Percentiles rank a stretch among this genome's conserved stretches.
Conservation (phyloP, 2,888 invertebrate species). For the Drosophila mimica region DNA sequence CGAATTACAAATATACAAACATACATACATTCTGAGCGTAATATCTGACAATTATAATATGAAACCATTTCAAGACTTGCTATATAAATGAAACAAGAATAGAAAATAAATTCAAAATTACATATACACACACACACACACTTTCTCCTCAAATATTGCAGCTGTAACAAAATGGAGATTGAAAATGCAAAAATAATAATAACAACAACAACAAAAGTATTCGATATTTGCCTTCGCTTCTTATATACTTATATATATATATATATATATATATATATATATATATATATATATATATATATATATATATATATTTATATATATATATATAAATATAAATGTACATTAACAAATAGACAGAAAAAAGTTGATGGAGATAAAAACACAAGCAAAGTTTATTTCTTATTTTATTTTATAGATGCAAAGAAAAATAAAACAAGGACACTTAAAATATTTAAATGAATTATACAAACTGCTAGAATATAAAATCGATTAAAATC, state of each 20-base stretch:
- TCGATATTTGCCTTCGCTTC: conserved; percentile 78
- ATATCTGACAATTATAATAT: conserved; percentile 23
- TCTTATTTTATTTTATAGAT: conserved; percentile 48
- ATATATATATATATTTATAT: conserved; percentile 31
- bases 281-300: conserved; percentile 34
- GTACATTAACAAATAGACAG: conserved; percentile 5
- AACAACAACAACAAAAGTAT: conserved; percentile 72
- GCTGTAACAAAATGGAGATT: conserved; percentile 67
- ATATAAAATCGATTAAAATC: conserved; percentile 43
- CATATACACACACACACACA: conserved; percentile 25
- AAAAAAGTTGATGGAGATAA: conserved; percentile 13
- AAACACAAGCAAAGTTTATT: conserved; percentile 42
- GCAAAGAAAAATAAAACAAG: conserved; percentile 50
- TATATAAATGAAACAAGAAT: conserved; percentile 5
- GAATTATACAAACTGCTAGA: conserved; percentile 69
- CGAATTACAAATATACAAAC: conserved; percentile 45
- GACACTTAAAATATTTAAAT: conserved; percentile 68
- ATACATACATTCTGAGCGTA: conserved; percentile 26
- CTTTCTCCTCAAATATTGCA: conserved; percentile 50
- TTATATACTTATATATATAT: conserved; percentile 61
- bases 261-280: conserved; percentile 30
- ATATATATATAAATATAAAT: conserved; percentile 28
- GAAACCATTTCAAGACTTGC: conserved; percentile 31
- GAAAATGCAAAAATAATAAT: conserved; percentile 25
- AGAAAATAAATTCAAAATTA: conserved; percentile 11